Conservation (phyloP, 2,113 vertebrate species). For the Silurus meridionalis region DNA sequence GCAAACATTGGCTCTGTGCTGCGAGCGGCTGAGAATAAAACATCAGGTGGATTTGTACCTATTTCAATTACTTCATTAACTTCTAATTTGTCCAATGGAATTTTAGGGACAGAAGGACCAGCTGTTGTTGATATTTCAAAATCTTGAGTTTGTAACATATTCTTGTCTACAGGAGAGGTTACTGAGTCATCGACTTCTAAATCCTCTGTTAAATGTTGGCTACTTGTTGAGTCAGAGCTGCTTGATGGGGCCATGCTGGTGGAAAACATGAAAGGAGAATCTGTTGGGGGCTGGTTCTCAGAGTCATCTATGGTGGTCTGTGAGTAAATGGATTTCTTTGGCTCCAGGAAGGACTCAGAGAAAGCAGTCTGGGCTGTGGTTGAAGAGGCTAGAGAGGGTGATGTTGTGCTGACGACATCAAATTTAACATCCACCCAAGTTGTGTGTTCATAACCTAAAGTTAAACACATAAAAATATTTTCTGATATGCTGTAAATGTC, state of each 20-base stretch:
- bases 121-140: slow-evolving; percentile 40
- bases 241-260: slow-evolving; percentile 71
- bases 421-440: slow-evolving; percentile 68
- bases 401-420: slow-evolving; percentile 44
- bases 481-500: neutral
- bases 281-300: slow-evolving; percentile 33
- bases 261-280: slow-evolving; percentile 73
- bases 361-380: slow-evolving; percentile 34
- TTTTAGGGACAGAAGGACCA: slow-evolving; percentile 14
- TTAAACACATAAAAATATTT: slow-evolving; percentile 14
- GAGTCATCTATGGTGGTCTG: slow-evolving; percentile 34
- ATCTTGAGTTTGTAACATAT: slow-evolving; percentile 29
- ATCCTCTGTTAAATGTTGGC: slow-evolving; percentile 52
- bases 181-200: slow-evolving; percentile 44
- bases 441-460: slow-evolving; percentile 65
- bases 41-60: slow-evolving; percentile 63
- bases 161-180: slow-evolving; percentile 29
- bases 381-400: slow-evolving; percentile 46
- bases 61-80: slow-evolving; percentile 61
- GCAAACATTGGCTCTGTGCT: slow-evolving; percentile 66
- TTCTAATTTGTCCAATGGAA: slow-evolving; percentile 58
- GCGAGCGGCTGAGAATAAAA: slow-evolving; percentile 56
- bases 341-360: slow-evolving; percentile 30
- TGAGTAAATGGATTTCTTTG: slow-evolving; percentile 29
- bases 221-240: slow-evolving; percentile 55